Base-by-base conservation (phyloP, 1,140 invertebrate genomes). In the Drosophila subpulchrella region DNA sequence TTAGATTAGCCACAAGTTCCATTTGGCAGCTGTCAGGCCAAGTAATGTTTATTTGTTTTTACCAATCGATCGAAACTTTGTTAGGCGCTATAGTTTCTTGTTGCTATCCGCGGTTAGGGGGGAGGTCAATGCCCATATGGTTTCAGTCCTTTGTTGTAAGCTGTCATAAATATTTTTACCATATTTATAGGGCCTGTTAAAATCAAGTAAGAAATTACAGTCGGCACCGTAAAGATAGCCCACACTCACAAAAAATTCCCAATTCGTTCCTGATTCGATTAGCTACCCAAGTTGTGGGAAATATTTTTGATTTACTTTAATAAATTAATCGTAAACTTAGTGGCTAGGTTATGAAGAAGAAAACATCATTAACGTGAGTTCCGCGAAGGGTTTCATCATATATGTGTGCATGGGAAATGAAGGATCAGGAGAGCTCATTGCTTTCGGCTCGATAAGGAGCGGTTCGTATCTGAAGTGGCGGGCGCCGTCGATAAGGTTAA, bases 401-500 rank as follows among this genome's bases (percentile, higher is more conserved):
- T 11, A n/a, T 59, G 20, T 11, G 12, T 11, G 10, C 38, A 0
- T 4, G 20, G 17, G 13, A 15, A 47, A n/a, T 38, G 15, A 30
- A 20, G 46, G 15, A 50, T 36, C 48, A 17, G 24, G 30, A 34
- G 17, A 38, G 42, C 36, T 30, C 10, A 24, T 38, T 27, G 20
- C 48, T 5, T 24, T 6, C 4, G 47, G 27, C 6, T 41, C 32
- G 73, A 75, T 75, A 75, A 58, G 72, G 17, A 34, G 27, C 8
- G 36, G 15, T 34, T 38, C 38, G 39, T 75, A 75, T 76, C 61
- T 76, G 55, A 54, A 76, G 73, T 75, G 73, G 54, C 72, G 73
- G 72, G 72, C 72, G 73, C 73, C 73, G 13, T 48, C 32, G 73
- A 76, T 76, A 75, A 76, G 61, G 11, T 13, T 27, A 46, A 4